Conservation (phyloP, 2,113 vertebrate species). For the Catagonus wagneri region DNA sequence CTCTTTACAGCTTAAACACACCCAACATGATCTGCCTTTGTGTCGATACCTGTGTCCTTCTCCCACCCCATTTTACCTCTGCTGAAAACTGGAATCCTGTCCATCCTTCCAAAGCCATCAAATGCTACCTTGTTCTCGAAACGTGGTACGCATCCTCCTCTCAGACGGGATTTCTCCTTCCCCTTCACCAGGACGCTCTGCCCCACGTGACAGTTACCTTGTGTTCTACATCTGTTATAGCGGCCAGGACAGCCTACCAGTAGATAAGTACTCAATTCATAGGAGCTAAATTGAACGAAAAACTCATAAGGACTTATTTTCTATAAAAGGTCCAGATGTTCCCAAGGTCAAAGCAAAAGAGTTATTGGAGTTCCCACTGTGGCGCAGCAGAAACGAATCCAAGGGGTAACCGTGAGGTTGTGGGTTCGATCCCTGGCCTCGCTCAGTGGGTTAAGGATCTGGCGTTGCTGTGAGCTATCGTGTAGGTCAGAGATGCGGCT, state of each 20-base stretch:
- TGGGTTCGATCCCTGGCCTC: too few relatives aligned
- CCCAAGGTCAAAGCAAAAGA: background rate
- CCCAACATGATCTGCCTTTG: background rate
- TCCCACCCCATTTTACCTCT: background rate
- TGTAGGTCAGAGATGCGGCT: too few relatives aligned
- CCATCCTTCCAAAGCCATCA: background rate
- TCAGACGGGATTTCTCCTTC: background rate
- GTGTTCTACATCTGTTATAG: background rate
- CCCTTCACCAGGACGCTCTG: fast-evolving
- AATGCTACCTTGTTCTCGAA: background rate
- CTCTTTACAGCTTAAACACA: background rate
- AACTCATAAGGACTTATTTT: background rate
- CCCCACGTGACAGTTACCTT: fast-evolving
- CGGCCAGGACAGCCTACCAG: background rate
- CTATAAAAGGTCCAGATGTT: background rate
- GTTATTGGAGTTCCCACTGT: too few relatives aligned
- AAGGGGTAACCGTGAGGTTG: too few relatives aligned
- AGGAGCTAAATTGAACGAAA: background rate
- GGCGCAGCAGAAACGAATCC: too few relatives aligned
- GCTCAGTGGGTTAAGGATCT: too few relatives aligned
- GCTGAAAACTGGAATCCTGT: background rate
- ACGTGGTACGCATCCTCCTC: background rate
- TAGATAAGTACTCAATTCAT: background rate
- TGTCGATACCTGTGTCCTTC: background rate
- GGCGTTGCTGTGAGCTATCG: too few relatives aligned